Conservation (phyloP, 2,888 invertebrate species). For the Nomada hirtipes region DNA sequence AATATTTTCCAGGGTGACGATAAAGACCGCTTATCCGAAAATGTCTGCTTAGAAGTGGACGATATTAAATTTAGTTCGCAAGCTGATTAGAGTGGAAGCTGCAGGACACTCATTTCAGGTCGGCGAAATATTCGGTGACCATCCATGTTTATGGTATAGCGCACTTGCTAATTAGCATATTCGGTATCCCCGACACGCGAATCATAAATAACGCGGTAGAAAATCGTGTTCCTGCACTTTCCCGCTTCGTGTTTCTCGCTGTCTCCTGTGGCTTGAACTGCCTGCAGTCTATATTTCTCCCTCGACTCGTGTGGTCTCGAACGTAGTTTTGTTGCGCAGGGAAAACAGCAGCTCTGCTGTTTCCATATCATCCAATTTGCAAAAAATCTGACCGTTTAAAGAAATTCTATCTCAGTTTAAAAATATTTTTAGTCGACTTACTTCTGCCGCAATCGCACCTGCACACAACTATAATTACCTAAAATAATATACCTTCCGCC, state of each 20-base stretch:
- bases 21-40: too few species aligned
- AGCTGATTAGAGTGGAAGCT: not conserved
- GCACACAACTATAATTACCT: too few species aligned
- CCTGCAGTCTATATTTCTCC: conserved; percentile 6
- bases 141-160: not conserved
- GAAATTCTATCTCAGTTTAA: too few species aligned
- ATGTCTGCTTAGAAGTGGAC: not conserved
- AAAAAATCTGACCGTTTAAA: too few species aligned
- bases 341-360: not conserved
- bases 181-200: not conserved
- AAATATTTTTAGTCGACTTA: too few species aligned
- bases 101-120: not conserved
- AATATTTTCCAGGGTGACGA: too few species aligned
- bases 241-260: not conserved
- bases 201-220: conserved; percentile 25
- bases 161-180: conserved; percentile 34
- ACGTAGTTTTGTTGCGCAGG: not conserved
- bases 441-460: too few species aligned
- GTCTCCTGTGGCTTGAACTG: conserved; percentile 22
- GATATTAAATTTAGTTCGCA: not conserved
- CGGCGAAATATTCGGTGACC: not conserved
- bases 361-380: too few species aligned
- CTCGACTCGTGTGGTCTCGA: not conserved
- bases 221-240: conserved; percentile 25
- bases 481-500: too few species aligned